Conservation (phyloP, 2,113 vertebrate species). For the Cygnus atratus region DNA sequence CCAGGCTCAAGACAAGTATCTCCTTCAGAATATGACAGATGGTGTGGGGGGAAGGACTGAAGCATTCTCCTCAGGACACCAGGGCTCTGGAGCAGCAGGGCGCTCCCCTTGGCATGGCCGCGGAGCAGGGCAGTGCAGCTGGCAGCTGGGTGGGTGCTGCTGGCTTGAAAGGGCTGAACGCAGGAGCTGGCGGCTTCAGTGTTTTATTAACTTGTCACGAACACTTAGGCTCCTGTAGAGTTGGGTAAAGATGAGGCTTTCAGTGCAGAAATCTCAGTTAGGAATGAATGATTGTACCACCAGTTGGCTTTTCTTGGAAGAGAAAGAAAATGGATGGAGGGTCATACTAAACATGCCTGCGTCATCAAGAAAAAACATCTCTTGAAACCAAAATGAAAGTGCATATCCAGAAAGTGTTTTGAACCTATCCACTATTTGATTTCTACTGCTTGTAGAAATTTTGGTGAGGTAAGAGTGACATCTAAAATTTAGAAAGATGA, state of each 20-base stretch:
- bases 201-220: accelerated
- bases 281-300: background rate
- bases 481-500: background rate
- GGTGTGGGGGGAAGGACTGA: background rate
- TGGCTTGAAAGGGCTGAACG: background rate
- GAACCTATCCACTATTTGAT: background rate
- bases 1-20: background rate
- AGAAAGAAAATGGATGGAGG: background rate
- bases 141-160: background rate
- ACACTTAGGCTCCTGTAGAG: accelerated
- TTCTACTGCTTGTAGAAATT: background rate
- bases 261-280: background rate
- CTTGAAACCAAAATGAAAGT: background rate
- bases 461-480: background rate
- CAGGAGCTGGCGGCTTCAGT: background rate
- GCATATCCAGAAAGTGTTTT: background rate
- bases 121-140: background rate
- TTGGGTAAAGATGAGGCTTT: background rate
- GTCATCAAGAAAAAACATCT: background rate
- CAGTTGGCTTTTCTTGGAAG: background rate
- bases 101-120: background rate
- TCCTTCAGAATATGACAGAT: background rate
- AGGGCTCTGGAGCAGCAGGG: background rate
- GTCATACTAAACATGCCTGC: accelerated
- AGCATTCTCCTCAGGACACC: background rate